These are phyloP conservation scores for Listrodromus nycthemerus DNA, from an alignment of 2,888 invertebrate genomes.

Conservation along the genomic window DNA sequence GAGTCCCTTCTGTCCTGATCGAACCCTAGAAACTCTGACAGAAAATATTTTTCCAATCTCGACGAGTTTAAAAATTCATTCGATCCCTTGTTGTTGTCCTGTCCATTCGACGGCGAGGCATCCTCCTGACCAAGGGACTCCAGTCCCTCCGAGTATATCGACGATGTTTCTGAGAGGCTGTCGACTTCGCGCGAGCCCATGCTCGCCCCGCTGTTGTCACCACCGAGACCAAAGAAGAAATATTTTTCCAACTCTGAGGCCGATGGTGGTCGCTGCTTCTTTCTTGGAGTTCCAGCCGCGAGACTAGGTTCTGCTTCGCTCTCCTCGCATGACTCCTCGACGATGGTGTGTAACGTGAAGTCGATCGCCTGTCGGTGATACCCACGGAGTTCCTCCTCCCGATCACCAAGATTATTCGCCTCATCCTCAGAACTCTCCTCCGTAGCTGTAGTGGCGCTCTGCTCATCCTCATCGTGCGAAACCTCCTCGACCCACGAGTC, in stretches of 20 bases:
- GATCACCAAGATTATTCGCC: conserved; percentile 86
- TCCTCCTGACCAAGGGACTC: conserved; percentile 90
- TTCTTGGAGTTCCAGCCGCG: conserved; percentile 84
- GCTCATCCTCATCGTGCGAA: conserved; percentile 91
- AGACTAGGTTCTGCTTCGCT: conserved; percentile 91
- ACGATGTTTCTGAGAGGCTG: conserved; percentile 92
- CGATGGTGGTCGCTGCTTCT: conserved; percentile 89
- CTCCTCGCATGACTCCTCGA: conserved; percentile 97
- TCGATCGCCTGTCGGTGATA: conserved; percentile 94
- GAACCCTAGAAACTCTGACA: conserved; percentile 94
- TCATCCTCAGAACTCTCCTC: conserved; percentile 91
- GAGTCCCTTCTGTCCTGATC: conserved; percentile 91
- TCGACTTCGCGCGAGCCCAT: conserved; percentile 84
- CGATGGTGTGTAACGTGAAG: conserved; percentile 96
- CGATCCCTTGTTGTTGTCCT: conserved; percentile 86
- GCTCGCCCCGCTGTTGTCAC: conserved; percentile 88
- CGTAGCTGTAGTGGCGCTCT: conserved; percentile 87
- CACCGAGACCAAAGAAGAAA: conserved; percentile 94
- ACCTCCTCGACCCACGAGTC: conserved; percentile 97
- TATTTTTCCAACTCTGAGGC: conserved; percentile 96
- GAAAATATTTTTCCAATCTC: conserved; percentile 94
- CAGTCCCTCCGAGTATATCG: conserved; percentile 93
- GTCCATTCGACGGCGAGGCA: conserved; percentile 73
- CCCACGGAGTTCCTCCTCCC: conserved; percentile 93
- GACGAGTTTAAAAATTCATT: conserved; percentile 87